Conservation (phyloP, 1,140 invertebrate species). For the Spodoptera frugiperda region DNA sequence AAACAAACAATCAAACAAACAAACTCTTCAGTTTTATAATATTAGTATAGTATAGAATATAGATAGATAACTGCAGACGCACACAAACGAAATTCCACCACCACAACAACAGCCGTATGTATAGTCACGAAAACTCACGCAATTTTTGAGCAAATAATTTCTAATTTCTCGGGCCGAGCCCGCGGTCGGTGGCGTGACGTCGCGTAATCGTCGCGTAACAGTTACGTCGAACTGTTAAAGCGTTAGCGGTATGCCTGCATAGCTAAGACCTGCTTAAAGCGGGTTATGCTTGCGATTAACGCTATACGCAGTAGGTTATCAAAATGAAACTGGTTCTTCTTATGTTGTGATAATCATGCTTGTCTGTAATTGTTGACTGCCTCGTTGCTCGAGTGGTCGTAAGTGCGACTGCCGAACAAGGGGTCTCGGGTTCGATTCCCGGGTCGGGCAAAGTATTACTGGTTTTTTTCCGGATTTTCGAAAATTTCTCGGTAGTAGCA, state of each 20-base stretch:
- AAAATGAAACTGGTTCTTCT: neutral
- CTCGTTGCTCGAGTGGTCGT: too few relatives aligned
- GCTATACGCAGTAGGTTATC: neutral
- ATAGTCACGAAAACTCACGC: neutral
- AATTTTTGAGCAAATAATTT: neutral
- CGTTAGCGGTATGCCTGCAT: slow-evolving; percentile 7
- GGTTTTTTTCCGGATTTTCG: too few relatives aligned
- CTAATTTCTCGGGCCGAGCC: neutral
- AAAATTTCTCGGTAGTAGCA: too few relatives aligned
- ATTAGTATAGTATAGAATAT: too few relatives aligned
- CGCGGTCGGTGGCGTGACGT: slow-evolving; percentile 5
- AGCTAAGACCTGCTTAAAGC: neutral
- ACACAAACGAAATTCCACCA: neutral
- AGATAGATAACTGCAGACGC: too few relatives aligned
- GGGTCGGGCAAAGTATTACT: too few relatives aligned
- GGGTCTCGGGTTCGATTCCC: too few relatives aligned
- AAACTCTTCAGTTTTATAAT: too few relatives aligned
- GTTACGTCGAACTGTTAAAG: slow-evolving; percentile 28
- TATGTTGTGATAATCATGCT: neutral
- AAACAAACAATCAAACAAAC: too few relatives aligned
- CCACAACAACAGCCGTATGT: neutral
- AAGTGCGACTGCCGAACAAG: too few relatives aligned
- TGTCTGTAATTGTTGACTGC: too few relatives aligned
- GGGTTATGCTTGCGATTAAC: too few relatives aligned
- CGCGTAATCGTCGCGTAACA: slow-evolving; percentile 35